Base-by-base conservation (phyloP, 2,888 invertebrate genomes). In the Zootermopsis nevadensis region DNA sequence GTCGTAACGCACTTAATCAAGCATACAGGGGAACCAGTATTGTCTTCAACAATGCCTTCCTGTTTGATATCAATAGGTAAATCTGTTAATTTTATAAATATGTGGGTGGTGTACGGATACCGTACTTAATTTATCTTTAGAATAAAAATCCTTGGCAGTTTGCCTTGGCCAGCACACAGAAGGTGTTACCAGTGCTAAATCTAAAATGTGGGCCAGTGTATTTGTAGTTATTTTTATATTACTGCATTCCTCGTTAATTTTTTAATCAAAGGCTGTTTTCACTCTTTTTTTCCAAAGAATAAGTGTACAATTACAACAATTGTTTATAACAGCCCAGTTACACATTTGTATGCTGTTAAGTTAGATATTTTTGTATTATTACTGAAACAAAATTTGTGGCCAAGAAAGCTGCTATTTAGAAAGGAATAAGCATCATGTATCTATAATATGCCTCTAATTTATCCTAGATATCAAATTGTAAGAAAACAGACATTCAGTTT, bases 141-240 rank as follows among this genome's bases (percentile, higher is more conserved):
- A 77, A 76, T n/a, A 19, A 80, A 67, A 35, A 66, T 35, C 77
- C 77, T 83, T 84, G 84, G 84, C 84, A 83, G 53, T 76, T 69
- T 84, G 84, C 84, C 84, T 81, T 84, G 74, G 84, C 82, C 67
- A 66, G 83, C 38, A 53, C 33, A 80, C 80, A 83, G 83, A 10
- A 42, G 33, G 67, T 69, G 55, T 53, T 55, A 77, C 24, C 33
- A 55, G n/a, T 35, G 66, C 74, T 74, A 38, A 66, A 79, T 79
- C 55, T 79, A 81, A 82, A 83, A 83, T 60, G 42, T 82, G 76
- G 79, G 82, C 81, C 84, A 84, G 60, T 48, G 80, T 81, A 55
- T 83, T 67, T 69, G 76, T 31, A 77, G 83, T 83, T 84, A 83
- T 84, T 84, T 84, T 83, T 84, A 84, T 72, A 80, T 79, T n/a